Conservation (phyloP, 2,113 vertebrate species). For the Chaetodon auriga region DNA sequence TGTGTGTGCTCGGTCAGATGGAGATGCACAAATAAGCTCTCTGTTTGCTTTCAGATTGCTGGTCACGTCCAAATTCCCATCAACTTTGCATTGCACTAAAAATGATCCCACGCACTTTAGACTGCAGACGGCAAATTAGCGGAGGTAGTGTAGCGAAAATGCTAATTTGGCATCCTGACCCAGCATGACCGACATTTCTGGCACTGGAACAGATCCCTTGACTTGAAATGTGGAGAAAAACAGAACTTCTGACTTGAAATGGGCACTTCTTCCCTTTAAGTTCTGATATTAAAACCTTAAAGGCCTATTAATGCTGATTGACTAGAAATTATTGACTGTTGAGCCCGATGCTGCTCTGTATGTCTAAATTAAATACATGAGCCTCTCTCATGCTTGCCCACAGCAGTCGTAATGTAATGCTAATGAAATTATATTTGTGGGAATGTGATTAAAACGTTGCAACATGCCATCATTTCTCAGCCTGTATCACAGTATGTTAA, state of each 20-base stretch:
- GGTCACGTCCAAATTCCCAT: constrained; percentile 11
- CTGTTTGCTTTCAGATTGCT: constrained; percentile 2
- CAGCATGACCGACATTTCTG: constrained; percentile 2
- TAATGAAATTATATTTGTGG: constrained; percentile 42
- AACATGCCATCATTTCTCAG: constrained; percentile 36
- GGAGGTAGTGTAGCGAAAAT: constrained; percentile 12
- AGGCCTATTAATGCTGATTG: constrained; percentile 11
- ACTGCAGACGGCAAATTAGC: constrained; percentile 12
- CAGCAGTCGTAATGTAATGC: constrained; percentile 31
- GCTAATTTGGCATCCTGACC: constrained; percentile 21
- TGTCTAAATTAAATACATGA: constrained; percentile 38
- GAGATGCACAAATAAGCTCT: constrained; percentile 26
- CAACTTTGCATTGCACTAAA: constrained; percentile 41
- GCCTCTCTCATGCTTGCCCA: constrained; percentile 27
- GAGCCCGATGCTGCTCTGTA: constrained; percentile 10
- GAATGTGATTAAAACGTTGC: constrained; percentile 41
- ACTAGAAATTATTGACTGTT: constrained; percentile 26
- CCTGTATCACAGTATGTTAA: constrained; percentile 14
- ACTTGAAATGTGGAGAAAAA: constrained; percentile 8
- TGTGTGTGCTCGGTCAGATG: not conserved
- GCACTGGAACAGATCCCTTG: constrained; percentile 31
- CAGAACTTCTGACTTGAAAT: constrained; percentile 4
- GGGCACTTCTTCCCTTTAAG: constrained; percentile 14
- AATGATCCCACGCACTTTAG: constrained; percentile 7
- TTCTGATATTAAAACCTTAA: not conserved